Evolutionary conservation across 2,888 invertebrate species (phyloP).

Genomic region (Scaptomyza flava): DNA sequence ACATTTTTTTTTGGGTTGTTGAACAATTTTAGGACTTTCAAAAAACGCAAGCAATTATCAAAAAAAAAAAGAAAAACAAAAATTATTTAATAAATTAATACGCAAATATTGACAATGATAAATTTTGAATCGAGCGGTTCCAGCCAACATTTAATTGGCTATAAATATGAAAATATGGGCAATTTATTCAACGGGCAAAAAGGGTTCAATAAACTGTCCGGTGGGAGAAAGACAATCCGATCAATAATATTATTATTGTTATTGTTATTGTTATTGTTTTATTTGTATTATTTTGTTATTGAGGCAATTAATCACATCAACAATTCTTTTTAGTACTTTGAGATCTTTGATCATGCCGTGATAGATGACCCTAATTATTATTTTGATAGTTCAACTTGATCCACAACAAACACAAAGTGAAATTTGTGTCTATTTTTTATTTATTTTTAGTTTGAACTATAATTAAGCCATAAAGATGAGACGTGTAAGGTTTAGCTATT

Average conservation of each 20-base stretch:
- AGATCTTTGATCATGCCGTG: conserved; percentile 30
- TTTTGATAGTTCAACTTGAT: neutral
- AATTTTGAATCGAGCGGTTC: conserved; percentile 45
- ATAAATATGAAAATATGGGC: conserved; percentile 40
- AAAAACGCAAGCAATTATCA: conserved; percentile 32
- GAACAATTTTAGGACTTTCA: conserved; percentile 32
- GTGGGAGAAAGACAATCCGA: conserved; percentile 3
- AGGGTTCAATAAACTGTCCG: conserved; percentile 39
- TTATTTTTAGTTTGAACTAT: neutral
- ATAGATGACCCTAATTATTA: neutral
- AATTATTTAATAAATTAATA: neutral
- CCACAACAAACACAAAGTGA: neutral
- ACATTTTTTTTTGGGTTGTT: conserved; percentile 6
- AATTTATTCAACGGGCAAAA: conserved; percentile 15
- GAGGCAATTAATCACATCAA: conserved; percentile 37
- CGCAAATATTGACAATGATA: conserved; percentile 52
- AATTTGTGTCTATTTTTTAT: neutral
- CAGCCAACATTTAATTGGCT: conserved; percentile 9
- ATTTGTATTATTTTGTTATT: conserved; percentile 11
- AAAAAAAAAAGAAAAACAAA: conserved; percentile 15
- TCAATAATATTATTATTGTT: conserved; percentile 20
- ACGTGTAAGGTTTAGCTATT: neutral
- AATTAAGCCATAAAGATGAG: neutral
- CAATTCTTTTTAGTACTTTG: conserved; percentile 10
- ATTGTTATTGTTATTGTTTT: neutral